Base-by-base conservation (phyloP, 2,113 vertebrate genomes). In the Lota lota region DNA sequence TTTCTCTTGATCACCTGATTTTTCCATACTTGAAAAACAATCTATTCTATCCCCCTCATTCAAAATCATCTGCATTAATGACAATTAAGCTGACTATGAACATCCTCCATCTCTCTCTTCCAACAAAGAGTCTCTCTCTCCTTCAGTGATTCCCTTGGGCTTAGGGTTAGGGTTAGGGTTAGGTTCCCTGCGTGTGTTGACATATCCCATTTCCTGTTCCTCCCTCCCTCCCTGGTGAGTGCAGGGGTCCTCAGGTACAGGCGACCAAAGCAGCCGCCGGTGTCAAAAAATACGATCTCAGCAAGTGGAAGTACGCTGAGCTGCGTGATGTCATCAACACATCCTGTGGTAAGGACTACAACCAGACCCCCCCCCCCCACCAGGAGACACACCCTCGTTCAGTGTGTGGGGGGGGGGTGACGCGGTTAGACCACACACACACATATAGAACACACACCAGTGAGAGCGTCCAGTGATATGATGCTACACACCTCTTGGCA, bases 251-350 rank as follows among this genome's bases (percentile, higher is more conserved):
- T 78, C 89, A 93, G 84, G 96, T 99, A 60, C 97, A 96, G 91
- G 96, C 97, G 19, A 97, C 91, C n/a, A 98, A 98, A 90, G 95
- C 93, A 50, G 94, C 94, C 64, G 94, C 94, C 19, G 96, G 94
- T 24, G 88, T 91, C 75, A 98, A 97, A 89, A 99, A 98, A 80
- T 92, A 96, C 11, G 97, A 99, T 80, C 94, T 99, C 24, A 97
- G 96, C 91, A 99, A 98, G 80, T 99, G 97, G 97, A 99, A 98
- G 79, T 99, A 99, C 0, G 97, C 97, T 54, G 97, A 99, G 67
- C 93, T 99, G 56, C 94, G 97, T 0, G 97, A 99, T 66, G 96
- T 96, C 84, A 99, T 99, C 92, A 99, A 99, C 78, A 99, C 97
- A 21, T 99, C 97, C 57, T 99, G 97, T 79, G 97, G 97, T 99